These are phyloP conservation scores for Spinibarbus caldwelli DNA, from an alignment of 2,797 vertebrate genomes.

Conservation along the genomic window DNA sequence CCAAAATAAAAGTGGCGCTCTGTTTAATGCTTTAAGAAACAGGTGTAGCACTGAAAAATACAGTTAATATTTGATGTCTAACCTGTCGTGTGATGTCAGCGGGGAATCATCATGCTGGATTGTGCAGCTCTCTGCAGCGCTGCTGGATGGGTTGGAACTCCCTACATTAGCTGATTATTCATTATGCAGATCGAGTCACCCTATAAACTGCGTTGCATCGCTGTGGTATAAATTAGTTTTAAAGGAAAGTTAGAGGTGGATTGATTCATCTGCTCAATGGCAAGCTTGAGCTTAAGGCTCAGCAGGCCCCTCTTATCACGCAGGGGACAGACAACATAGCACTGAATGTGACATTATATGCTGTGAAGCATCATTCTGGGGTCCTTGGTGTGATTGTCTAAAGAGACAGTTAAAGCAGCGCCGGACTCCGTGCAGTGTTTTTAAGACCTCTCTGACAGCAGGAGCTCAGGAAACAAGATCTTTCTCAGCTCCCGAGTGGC, in stretches of 20 bases:
- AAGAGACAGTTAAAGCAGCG: neutral
- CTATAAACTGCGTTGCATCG: conserved; percentile 23
- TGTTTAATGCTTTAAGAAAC: conserved; percentile 33
- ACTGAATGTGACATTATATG: neutral
- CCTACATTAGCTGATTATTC: conserved; percentile 57
- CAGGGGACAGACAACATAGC: neutral
- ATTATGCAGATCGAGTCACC: conserved; percentile 55
- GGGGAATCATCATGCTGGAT: neutral
- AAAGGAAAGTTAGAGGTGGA: conserved; percentile 42
- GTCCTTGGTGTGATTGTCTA: neutral
- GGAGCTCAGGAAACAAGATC: conserved; percentile 26
- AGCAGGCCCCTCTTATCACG: neutral
- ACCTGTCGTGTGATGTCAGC: conserved; percentile 6
- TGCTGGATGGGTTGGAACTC: conserved; percentile 22
- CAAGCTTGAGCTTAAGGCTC: neutral
- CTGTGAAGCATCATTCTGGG: conserved; percentile 7
- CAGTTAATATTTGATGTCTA: conserved; percentile 44
- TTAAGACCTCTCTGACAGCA: conserved; percentile 22
- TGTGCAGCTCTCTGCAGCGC: conserved; percentile 26
- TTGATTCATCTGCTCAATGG: conserved; percentile 21
- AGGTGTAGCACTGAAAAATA: conserved; percentile 19
- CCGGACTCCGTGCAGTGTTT: neutral
- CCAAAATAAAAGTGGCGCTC: neutral
- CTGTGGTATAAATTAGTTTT: conserved; percentile 46
- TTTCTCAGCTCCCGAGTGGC: neutral